These are phyloP conservation scores for Aporrectodea caliginosa DNA, from an alignment of 1,140 invertebrate genomes.

Conservation along the genomic window DNA sequence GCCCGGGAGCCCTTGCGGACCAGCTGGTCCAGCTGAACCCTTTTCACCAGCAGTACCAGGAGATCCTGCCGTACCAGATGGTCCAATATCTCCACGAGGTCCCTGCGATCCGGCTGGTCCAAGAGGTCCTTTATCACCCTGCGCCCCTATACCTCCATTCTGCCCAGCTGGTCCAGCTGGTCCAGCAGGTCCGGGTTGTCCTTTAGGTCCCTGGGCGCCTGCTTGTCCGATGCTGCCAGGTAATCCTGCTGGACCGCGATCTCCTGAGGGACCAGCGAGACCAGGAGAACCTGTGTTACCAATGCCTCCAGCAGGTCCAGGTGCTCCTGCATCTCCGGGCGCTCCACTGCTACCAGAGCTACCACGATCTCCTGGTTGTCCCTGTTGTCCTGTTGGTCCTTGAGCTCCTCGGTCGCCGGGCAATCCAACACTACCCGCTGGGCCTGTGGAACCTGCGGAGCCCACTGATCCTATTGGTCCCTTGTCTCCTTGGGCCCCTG, in stretches of 20 bases:
- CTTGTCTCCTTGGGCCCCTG: background rate
- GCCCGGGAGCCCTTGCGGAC: constrained; percentile 36
- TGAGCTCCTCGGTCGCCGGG: constrained; percentile 27
- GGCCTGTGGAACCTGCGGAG: background rate
- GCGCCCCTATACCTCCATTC: constrained; percentile 53
- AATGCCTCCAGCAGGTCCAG: background rate
- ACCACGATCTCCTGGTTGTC: constrained; percentile 7
- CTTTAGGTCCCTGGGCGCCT: constrained; percentile 18
- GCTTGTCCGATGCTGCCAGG: background rate
- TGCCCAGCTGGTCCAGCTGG: constrained; percentile 40
- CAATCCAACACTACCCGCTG: constrained; percentile 19
- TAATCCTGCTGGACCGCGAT: background rate
- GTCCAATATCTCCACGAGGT: background rate
- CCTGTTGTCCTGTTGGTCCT: background rate
- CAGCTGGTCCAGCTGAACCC: constrained; percentile 32
- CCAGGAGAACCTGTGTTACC: background rate
- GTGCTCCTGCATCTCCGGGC: background rate
- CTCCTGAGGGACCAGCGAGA: background rate
- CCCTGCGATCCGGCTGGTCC: background rate
- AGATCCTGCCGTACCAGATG: constrained; percentile 39
- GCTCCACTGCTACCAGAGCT: constrained; percentile 7
- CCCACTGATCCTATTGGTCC: background rate
- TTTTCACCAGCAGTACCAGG: constrained; percentile 41
- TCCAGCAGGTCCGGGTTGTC: constrained; percentile 11
- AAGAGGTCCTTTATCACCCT: constrained; percentile 54